phyloP scores from a whole-genome alignment of 2,888 invertebrate species.

The Orchesellides sinensis region DNA sequence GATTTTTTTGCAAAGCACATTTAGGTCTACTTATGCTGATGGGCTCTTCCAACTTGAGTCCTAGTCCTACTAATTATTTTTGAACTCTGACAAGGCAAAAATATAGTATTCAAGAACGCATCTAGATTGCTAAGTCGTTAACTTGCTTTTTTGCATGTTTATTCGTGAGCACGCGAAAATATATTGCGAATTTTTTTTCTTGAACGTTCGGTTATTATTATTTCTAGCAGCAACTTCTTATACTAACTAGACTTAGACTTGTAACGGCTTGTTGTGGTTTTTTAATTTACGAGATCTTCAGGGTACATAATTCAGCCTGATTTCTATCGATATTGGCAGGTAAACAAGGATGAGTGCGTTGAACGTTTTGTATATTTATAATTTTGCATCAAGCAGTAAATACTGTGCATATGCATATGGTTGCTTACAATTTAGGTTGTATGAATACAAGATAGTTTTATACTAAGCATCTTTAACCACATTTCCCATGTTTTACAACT shows the following conservation, averaged over 20 bases:
- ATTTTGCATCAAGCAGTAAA: too few relatives aligned
- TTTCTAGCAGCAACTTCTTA: background rate
- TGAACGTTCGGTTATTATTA: background rate
- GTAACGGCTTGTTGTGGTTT: conserved; percentile 12
- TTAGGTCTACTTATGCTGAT: conserved; percentile 19
- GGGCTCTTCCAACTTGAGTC: conserved; percentile 34
- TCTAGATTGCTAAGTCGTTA: conserved; percentile 10
- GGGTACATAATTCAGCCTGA: conserved; percentile 45
- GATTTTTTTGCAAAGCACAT: background rate
- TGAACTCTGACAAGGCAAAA: conserved; percentile 46
- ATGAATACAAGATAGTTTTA: too few relatives aligned
- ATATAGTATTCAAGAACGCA: conserved; percentile 36
- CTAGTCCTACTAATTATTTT: conserved; percentile 37
- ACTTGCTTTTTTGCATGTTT: conserved; percentile 21
- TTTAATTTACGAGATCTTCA: conserved; percentile 38
- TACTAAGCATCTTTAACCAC: too few relatives aligned
- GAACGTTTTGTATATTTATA: background rate
- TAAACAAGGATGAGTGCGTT: background rate
- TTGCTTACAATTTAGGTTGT: too few relatives aligned
- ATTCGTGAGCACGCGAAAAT: conserved; percentile 24
- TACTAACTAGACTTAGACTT: background rate
- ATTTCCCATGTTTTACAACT: too few relatives aligned
- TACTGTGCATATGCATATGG: too few relatives aligned
- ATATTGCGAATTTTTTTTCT: background rate
- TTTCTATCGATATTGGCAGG: conserved; percentile 57